A percentile compares a stretch with the other conserved stretches of the same genome.
Conservation (phyloP, 1,140 invertebrate species). For the Drosophila sechellia region DNA sequence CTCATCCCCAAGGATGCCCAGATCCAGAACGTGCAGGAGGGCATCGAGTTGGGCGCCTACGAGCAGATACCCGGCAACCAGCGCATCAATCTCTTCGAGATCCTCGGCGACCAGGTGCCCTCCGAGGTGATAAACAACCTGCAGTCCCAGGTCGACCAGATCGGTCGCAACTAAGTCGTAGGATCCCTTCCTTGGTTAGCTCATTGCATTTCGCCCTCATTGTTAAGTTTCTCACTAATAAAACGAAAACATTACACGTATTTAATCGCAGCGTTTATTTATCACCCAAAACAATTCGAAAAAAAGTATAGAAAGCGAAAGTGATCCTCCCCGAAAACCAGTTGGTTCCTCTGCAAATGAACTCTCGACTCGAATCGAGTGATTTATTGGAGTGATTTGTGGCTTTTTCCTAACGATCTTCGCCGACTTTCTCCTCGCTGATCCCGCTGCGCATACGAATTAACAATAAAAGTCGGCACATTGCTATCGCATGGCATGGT, state of each 20-base stretch:
- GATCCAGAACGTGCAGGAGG: conserved; percentile 93
- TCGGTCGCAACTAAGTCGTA: conserved; percentile 87
- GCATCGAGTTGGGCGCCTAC: conserved; percentile 92
- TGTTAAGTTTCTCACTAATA: conserved; percentile 70
- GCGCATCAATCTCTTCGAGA: conserved; percentile 91
- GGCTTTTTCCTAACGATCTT: conserved; percentile 49
- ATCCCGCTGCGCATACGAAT: conserved; percentile 74
- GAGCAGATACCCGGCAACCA: conserved; percentile 93
- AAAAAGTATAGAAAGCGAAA: conserved; percentile 51
- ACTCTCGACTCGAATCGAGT: conserved; percentile 33
- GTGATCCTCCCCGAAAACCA: conserved; percentile 56
- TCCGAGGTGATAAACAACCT: conserved; percentile 94
- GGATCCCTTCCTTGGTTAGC: conserved; percentile 16
- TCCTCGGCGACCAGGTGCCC: conserved; percentile 92
- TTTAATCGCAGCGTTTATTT: conserved; percentile 47
- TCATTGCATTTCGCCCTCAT: conserved; percentile 51
- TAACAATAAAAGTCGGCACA: conserved; percentile 49
- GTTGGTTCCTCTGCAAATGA: conserved; percentile 55
- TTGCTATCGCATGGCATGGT: conserved; percentile 15
- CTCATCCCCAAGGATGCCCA: conserved; percentile 93
- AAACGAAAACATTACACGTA: conserved; percentile 46
- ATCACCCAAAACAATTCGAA: background rate
- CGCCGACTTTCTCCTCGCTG: conserved; percentile 64
- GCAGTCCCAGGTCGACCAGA: conserved; percentile 91
- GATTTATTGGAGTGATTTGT: conserved; percentile 37